phyloP scores from a whole-genome alignment of 2,888 invertebrate genomes.

The Palloptera scutellata region DNA sequence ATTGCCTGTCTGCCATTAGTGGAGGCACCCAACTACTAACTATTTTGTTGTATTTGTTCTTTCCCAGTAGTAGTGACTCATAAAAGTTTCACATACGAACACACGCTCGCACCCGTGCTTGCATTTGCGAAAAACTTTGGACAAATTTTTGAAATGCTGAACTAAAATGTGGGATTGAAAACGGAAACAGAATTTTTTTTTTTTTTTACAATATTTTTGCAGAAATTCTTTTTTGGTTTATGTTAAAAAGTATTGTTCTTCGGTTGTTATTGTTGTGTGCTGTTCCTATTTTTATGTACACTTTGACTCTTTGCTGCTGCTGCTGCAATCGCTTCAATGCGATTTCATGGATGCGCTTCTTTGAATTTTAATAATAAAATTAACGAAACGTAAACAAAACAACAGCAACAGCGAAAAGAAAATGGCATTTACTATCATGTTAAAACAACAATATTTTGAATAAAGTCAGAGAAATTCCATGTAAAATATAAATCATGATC shows the following conservation, averaged over 20 bases:
- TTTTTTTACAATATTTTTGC: neutral
- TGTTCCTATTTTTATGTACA: neutral
- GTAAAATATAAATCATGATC: no score
- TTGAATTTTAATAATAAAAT: neutral
- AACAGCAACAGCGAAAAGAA: neutral
- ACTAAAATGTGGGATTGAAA: no score
- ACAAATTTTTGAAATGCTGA: no score
- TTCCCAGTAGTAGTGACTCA: constrained; percentile 1
- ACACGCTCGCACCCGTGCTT: no score
- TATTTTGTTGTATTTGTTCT: neutral
- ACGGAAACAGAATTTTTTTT: neutral
- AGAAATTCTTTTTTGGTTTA: neutral
- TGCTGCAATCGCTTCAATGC: no score
- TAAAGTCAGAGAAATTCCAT: no score
- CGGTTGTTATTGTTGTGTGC: neutral
- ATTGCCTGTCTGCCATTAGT: no score
- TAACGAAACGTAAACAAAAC: constrained; percentile 5
- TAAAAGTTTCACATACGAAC: constrained; percentile 1
- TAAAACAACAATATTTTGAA: no score
- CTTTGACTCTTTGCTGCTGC: neutral
- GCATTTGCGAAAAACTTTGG: no score
- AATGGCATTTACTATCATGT: neutral
- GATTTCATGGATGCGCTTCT: no score
- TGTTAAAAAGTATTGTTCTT: no score
- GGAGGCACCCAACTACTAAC: no score